Evolutionary conservation across 2,113 vertebrate species (phyloP), one percentile per base, ranked within the genome.

Genomic region (Talpa occidentalis): DNA sequence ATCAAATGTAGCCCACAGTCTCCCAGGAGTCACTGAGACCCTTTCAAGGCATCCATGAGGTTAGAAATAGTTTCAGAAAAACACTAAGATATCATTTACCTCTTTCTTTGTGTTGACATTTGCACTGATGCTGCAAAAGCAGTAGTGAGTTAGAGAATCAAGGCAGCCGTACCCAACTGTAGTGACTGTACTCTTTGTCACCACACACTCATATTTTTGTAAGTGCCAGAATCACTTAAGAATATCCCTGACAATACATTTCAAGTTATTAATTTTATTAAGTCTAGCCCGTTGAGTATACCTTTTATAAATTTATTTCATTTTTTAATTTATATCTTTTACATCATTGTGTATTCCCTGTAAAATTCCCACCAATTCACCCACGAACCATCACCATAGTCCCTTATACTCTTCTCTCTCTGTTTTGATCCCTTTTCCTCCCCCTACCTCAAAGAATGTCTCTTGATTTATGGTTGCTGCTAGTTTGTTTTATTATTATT

Each of bases 31-130:
- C n/a, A 49, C 17, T 16, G 15, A 91, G 40, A 89, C 21, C 14
- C 35, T 81, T 69, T 67, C 9, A 35, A 56, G 40, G 32, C 35
- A 90, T 93, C 32, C 2, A 10, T 21, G 66, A 87, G 21, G 66
- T 95, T 87, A 60, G 89, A 88, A 66, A 24, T 21, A 37, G 59
- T 82, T 86, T 91, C 37, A 59, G 40, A 59, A 37, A 47, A 87
- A 90, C 32, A 67, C 35, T 49, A 95, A 94, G 52, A 37, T 79
- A 40, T 40, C 15, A 3, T 70, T 76, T 47, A 12, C 26, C 56
- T 62, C 73, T 91, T 86, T 69, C 10, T 24, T 11, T 42, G 32
- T 81, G 30, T 67, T 74, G 77, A 28, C 60, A 62, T 93, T 93
- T 89, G 69, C 14, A 67, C 35, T 74, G 28, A 76, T 44, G 47